Conservation (phyloP, 1,140 invertebrate genomes). For the Penaeus chinensis region DNA sequence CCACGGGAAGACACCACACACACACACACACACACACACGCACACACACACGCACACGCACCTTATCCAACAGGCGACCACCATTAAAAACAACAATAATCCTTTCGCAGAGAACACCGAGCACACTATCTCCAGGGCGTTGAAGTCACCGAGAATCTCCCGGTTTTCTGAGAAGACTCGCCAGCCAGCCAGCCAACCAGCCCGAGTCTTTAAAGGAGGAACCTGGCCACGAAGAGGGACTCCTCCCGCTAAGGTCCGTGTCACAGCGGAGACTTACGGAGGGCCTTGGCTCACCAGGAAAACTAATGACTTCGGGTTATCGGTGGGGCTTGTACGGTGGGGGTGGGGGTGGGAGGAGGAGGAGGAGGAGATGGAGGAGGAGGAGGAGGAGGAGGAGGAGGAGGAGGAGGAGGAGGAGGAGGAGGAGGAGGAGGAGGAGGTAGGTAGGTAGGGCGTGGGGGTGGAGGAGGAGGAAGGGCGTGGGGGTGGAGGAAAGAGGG, state of each 20-base stretch:
- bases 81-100: too few species aligned
- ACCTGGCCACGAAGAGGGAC: too few species aligned
- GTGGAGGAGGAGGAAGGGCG: not conserved
- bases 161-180: too few species aligned
- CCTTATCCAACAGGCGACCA: too few species aligned
- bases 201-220: too few species aligned
- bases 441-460: not conserved
- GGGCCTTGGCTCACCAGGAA: not conserved
- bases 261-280: not conserved
- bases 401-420: not conserved
- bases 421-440: not conserved
- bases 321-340: not conserved
- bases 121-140: too few species aligned
- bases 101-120: too few species aligned
- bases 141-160: too few species aligned
- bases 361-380: not conserved
- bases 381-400: not conserved
- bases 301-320: constrained; percentile 17
- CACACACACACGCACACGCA: too few species aligned
- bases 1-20: too few species aligned
- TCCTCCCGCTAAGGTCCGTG: not conserved
- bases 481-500: not conserved
- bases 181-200: too few species aligned
- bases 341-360: not conserved
- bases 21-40: too few species aligned